Evolutionary conservation across 2,113 vertebrate species (phyloP).

Genomic region (Oxyruncus cristatus): DNA sequence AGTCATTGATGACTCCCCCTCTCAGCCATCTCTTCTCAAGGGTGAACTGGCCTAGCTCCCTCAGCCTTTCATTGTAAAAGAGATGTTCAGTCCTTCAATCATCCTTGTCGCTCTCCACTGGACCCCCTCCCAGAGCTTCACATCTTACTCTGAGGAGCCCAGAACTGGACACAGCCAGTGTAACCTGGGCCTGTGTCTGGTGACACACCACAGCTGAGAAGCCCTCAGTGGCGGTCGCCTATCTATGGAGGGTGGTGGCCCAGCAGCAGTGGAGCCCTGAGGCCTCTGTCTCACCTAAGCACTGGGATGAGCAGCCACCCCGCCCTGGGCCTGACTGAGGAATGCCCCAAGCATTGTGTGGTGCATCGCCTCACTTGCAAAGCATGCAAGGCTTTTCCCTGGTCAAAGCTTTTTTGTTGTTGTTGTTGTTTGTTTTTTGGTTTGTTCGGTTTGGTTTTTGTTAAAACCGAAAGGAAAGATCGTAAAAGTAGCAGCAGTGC

Average conservation of each 20-base stretch:
- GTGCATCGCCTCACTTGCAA: accelerated
- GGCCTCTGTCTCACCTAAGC: not conserved
- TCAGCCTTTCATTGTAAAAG: not conserved
- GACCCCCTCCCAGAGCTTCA: not conserved
- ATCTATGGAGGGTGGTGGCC: accelerated
- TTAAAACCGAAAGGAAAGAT: not conserved
- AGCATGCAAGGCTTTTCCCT: not conserved
- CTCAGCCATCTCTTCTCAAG: not conserved
- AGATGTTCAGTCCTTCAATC: not conserved
- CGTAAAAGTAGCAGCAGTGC: not conserved
- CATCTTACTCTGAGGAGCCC: too few relatives aligned
- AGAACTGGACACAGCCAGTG: accelerated
- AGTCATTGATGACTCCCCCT: accelerated
- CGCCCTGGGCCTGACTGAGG: not conserved
- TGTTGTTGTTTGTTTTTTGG: not conserved
- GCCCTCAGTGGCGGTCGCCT: accelerated
- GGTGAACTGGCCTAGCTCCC: not conserved
- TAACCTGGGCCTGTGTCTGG: not conserved
- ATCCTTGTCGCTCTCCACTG: not conserved
- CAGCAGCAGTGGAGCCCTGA: too few relatives aligned
- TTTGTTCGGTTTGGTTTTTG: accelerated
- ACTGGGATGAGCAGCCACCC: accelerated
- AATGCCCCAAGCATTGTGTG: accelerated
- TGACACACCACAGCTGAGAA: accelerated
- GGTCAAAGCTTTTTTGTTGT: too few relatives aligned